These are phyloP conservation scores for Lasioglossum marginatum DNA, from an alignment of 2,888 invertebrate species.

Conservation along the genomic window DNA sequence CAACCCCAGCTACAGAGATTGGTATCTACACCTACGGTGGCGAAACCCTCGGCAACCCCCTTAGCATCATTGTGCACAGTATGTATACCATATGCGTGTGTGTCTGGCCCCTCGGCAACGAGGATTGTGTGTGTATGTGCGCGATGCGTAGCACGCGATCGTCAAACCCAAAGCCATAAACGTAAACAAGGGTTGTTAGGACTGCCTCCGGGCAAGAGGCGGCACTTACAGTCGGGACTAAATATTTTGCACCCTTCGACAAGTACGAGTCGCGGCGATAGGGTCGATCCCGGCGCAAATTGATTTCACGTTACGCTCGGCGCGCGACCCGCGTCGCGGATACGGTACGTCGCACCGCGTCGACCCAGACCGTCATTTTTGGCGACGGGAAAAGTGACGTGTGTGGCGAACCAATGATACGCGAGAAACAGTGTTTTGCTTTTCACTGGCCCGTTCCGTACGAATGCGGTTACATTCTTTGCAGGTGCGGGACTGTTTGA, in stretches of 20 bases:
- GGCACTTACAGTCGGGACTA: slow-evolving; percentile 80
- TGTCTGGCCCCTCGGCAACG: neutral
- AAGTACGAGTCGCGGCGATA: slow-evolving; percentile 34
- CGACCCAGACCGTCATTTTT: neutral
- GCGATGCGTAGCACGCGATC: slow-evolving; percentile 76
- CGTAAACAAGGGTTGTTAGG: slow-evolving; percentile 83
- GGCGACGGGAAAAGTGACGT: neutral
- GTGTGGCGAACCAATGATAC: neutral
- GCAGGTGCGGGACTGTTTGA: neutral
- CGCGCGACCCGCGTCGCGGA: neutral
- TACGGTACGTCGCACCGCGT: neutral
- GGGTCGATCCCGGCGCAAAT: slow-evolving; percentile 40
- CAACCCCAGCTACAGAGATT: slow-evolving; percentile 79
- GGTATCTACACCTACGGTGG: slow-evolving; percentile 78
- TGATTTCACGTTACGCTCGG: slow-evolving; percentile 39
- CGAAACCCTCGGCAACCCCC: slow-evolving; percentile 54
- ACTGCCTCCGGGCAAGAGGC: slow-evolving; percentile 75
- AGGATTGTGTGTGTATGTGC: neutral
- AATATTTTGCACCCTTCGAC: slow-evolving; percentile 80
- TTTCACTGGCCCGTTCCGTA: neutral
- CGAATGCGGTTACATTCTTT: neutral
- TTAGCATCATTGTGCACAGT: slow-evolving; percentile 4
- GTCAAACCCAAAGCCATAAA: slow-evolving; percentile 82
- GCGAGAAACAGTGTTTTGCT: neutral
- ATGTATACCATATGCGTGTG: slow-evolving; percentile 41